A percentile compares a stretch with the other conserved stretches of the same genome.
These are phyloP conservation scores for Seira sanloemensis DNA, from an alignment of 2,888 invertebrate genomes.

Conservation along the genomic window DNA sequence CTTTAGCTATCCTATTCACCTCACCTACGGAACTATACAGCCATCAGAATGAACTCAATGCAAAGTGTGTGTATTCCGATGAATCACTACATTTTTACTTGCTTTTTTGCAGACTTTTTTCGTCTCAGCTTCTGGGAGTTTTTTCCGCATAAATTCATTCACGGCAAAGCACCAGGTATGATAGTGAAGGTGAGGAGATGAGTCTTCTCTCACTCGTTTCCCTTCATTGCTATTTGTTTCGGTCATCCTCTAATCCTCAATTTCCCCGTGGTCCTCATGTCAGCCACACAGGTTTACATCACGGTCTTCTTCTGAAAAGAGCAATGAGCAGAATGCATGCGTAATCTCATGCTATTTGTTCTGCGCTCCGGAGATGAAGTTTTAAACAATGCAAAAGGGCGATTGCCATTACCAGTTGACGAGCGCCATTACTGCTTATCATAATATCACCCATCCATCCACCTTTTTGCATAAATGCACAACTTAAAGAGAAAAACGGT, in stretches of 20 bases:
- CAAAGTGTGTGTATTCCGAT: neutral
- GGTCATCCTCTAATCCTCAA: too few relatives aligned
- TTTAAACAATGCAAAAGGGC: neutral
- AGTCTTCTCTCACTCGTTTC: neutral
- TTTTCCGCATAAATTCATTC: neutral
- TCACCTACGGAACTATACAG: constrained; percentile 49
- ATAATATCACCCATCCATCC: constrained; percentile 48
- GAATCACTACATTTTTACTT: constrained; percentile 48
- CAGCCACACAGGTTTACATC: too few relatives aligned
- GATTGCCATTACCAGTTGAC: neutral
- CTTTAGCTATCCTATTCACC: constrained; percentile 10
- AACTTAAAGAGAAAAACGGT: neutral
- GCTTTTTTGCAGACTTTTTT: neutral
- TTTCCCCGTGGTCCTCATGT: too few relatives aligned
- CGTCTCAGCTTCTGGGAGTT: neutral
- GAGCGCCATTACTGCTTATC: neutral
- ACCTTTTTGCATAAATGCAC: constrained; percentile 32
- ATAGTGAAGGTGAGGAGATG: neutral
- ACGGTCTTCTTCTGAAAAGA: neutral
- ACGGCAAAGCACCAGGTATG: neutral
- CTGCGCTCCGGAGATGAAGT: neutral
- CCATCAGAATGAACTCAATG: neutral
- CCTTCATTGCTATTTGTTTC: too few relatives aligned
- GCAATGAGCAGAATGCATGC: neutral
- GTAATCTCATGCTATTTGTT: neutral